Evolutionary conservation across 2,113 vertebrate genomes (phyloP), one percentile per base, ranked within the genome.

Genomic region (Verasper variegatus): DNA sequence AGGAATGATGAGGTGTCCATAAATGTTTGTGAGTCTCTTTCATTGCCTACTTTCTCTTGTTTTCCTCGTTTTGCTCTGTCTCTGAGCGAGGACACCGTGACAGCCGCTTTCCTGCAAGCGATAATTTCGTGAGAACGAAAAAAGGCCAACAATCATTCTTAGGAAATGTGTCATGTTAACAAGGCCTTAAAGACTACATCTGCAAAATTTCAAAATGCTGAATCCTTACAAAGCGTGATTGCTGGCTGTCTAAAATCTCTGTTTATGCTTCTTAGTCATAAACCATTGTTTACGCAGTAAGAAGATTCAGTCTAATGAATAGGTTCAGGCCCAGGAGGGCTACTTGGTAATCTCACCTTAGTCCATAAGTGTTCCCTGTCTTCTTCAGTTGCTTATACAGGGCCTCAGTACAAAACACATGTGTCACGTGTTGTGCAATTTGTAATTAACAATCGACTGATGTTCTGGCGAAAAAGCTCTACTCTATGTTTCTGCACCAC

Each of bases 231-330:
- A 59, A 65, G 72, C 45, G 17, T 87, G 80, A 94, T 65, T 84
- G 83, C 80, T 70, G 21, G 72, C 73, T 83, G 58, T 80, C 17
- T 80, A 49, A 78, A 83, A 87, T 64, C 70, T 71, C 35, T 91
- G 89, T 91, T 91, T 87, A 84, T 65, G 76, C 66, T 85, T 86
- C 81, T 84, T 63, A 65, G 68, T 37, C 61, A 60, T 72, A 89
- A 93, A 91, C 86, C n/a, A 88, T 85, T 91, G 87, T 92, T 93
- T 93, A 86, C 49, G 81, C 80, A 62, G 68, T 66, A 15, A 67
- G 71, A 67, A 17, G 74, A 86, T 88, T 80, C 64, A 14, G 13
- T 24, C 14, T 90, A 93, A 91, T 91, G 84, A 91, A 35, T 12
- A 68, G 87, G 69, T 91, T 52, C 63, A 59, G 63, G 60, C 62